Conservation (phyloP, 2,888 invertebrate genomes). For the Oscheius sp. region DNA sequence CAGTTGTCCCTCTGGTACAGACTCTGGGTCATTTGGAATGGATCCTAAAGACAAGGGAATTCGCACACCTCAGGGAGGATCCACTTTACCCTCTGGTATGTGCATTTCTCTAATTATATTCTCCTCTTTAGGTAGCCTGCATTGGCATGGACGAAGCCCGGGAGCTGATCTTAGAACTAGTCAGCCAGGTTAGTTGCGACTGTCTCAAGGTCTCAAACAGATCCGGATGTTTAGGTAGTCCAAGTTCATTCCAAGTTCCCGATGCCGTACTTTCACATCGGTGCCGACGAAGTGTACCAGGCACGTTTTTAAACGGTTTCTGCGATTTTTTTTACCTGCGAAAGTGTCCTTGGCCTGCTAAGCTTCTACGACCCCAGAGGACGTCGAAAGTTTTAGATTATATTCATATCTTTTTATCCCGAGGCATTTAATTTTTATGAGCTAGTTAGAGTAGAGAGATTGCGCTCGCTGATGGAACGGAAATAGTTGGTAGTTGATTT, state of each 20-base stretch:
- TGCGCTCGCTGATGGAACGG: too few relatives aligned
- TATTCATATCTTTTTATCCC: too few relatives aligned
- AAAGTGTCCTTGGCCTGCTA: conserved; percentile 14
- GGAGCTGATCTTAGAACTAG: conserved; percentile 70
- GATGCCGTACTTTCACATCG: conserved; percentile 78
- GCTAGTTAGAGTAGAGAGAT: too few relatives aligned
- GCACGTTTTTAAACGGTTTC: conserved; percentile 33
- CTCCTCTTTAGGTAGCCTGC: conserved; percentile 51
- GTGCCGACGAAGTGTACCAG: conserved; percentile 75
- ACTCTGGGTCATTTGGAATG: conserved; percentile 88
- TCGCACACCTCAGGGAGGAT: conserved; percentile 76
- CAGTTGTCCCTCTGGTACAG: conserved; percentile 84
- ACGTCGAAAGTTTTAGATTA: too few relatives aligned
- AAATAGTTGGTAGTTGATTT: not conserved
- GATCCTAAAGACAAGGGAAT: conserved; percentile 82
- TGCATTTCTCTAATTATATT: not conserved
- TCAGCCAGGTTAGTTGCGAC: conserved; percentile 46
- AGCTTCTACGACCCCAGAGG: not conserved
- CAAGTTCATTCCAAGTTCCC: conserved; percentile 74
- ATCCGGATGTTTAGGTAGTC: conserved; percentile 39
- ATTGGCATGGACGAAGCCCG: conserved; percentile 72
- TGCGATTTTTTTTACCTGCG: not conserved
- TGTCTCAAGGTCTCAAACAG: not conserved
- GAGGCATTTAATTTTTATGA: too few relatives aligned
- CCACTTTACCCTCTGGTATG: conserved; percentile 52